These are phyloP conservation scores for Eubasilissa regina DNA, from an alignment of 1,140 invertebrate genomes.

Conservation along the genomic window DNA sequence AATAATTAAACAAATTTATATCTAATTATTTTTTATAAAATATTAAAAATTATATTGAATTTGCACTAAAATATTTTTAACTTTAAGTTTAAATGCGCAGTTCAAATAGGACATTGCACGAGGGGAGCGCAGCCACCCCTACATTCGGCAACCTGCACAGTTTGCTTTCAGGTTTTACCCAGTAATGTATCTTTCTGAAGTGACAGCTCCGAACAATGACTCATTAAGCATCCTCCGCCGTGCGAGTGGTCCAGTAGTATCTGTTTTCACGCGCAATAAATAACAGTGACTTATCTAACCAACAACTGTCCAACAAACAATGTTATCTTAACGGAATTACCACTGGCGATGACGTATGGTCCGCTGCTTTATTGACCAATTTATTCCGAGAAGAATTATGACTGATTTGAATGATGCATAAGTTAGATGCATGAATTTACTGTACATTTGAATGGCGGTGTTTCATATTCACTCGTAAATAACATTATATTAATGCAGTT, in stretches of 20 bases:
- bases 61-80: no score
- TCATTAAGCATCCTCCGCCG: conserved; percentile 51
- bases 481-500: no score
- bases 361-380: conserved; percentile 58
- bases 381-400: conserved; percentile 14
- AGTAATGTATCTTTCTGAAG: conserved; percentile 51
- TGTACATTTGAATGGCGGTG: no score
- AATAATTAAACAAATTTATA: no score
- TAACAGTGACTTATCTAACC: conserved; percentile 40
- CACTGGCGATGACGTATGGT: conserved; percentile 48
- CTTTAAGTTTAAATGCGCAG: neutral
- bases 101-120: neutral
- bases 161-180: conserved; percentile 37
- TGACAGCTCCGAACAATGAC: conserved; percentile 58
- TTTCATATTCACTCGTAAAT: no score
- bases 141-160: conserved; percentile 36
- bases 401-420: no score
- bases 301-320: conserved; percentile 35
- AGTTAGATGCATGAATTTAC: no score
- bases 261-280: conserved; percentile 37
- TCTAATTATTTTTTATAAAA: no score
- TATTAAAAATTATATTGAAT: no score
- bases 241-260: neutral
- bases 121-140: conserved; percentile 11
- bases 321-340: conserved; percentile 57